Conservation (phyloP, 2,797 vertebrate species). For the Pelodytes ibericus region DNA sequence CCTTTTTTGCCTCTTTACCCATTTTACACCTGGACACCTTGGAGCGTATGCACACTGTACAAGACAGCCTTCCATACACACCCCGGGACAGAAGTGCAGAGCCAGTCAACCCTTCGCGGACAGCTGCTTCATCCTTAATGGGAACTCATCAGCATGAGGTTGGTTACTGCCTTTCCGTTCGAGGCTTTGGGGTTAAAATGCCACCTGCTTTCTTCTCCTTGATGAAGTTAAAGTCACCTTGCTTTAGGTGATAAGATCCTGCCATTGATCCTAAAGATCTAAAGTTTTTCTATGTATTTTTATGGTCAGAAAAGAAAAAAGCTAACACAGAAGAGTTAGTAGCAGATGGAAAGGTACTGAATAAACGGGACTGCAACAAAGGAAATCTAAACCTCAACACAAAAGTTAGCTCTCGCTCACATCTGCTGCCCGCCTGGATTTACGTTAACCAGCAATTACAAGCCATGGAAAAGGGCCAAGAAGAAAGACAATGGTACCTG, state of each 20-base stretch:
- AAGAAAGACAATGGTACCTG: constrained; percentile 27
- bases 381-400: constrained; percentile 57
- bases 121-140: no score
- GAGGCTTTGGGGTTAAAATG: no score
- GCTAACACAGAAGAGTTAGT: constrained; percentile 43
- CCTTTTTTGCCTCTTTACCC: no score
- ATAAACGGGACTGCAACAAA: constrained; percentile 47
- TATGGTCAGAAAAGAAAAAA: constrained; percentile 13
- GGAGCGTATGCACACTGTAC: no score
- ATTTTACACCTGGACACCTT: no score
- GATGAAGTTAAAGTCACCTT: background rate
- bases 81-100: no score
- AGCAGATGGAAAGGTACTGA: constrained; percentile 53
- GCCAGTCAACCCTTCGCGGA: no score
- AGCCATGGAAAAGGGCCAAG: constrained; percentile 42
- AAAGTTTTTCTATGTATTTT: background rate
- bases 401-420: constrained; percentile 34
- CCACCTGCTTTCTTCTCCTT: background rate
- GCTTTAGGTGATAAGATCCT: background rate
- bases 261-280: background rate
- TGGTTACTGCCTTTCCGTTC: no score
- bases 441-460: constrained; percentile 60
- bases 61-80: no score
- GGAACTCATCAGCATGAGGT: no score
- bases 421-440: constrained; percentile 58